phyloP scores from a whole-genome alignment of 2,797 vertebrate species.

The Lithobates sylvaticus region DNA sequence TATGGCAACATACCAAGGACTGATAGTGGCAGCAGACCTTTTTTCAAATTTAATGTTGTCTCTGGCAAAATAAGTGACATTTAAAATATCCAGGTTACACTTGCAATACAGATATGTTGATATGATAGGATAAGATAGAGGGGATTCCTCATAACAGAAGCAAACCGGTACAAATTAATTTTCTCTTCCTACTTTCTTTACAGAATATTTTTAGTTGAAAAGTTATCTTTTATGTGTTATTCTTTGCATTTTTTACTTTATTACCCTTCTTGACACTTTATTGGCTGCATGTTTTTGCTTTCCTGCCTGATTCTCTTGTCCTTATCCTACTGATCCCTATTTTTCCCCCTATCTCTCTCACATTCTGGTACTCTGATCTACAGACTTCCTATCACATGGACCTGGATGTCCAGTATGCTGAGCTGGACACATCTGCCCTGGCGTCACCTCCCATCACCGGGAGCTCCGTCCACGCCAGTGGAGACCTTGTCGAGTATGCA shows the following conservation, averaged over 20 bases:
- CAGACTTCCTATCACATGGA: conserved; percentile 81
- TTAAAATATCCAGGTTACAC: no score
- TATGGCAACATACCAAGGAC: no score
- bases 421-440: conserved; percentile 94
- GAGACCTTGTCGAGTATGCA: conserved; percentile 93
- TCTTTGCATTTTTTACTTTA: neutral
- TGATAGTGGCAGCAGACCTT: no score
- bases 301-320: conserved; percentile 9
- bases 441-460: conserved; percentile 82
- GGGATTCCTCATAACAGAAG: neutral
- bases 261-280: neutral
- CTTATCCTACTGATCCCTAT: conserved; percentile 58
- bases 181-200: no score
- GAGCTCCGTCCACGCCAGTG: conserved; percentile 84
- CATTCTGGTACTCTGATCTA: conserved; percentile 78
- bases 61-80: no score
- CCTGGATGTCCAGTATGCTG: conserved; percentile 91
- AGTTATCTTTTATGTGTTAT: neutral
- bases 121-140: neutral
- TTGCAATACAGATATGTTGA: neutral
- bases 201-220: no score
- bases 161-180: neutral
- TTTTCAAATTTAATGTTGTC: no score
- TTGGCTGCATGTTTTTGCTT: neutral
- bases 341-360: conserved; percentile 71